A percentile compares a stretch with the other conserved stretches of the same genome.
Conservation (phyloP, 2,113 vertebrate species). For the Hirundichthys speculiger region DNA sequence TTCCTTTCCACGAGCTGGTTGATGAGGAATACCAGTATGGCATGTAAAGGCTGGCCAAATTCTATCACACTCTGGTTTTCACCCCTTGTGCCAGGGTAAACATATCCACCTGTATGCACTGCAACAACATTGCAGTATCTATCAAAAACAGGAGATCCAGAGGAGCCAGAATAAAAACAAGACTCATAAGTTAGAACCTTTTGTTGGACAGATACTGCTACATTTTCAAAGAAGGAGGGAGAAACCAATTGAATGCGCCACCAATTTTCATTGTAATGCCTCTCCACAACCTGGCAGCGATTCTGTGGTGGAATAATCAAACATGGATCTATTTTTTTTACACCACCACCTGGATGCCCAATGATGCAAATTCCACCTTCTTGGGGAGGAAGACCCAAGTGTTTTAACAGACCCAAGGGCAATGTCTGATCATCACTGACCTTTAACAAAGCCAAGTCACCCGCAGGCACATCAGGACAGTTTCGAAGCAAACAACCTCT, state of each 20-base stretch:
- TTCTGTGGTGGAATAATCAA: conserved; percentile 30
- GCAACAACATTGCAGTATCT: conserved; percentile 34
- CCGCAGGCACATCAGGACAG: accelerated
- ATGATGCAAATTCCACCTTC: conserved; percentile 58
- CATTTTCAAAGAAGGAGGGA: accelerated
- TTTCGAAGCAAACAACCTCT: conserved; percentile 22
- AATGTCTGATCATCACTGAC: neutral
- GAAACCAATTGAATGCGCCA: neutral
- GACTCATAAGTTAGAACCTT: conserved; percentile 5
- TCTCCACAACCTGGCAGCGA: neutral
- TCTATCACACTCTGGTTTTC: neutral
- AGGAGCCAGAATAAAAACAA: conserved; percentile 25
- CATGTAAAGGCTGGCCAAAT: conserved; percentile 8
- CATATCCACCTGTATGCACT: conserved; percentile 35
- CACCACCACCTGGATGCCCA: conserved; percentile 52
- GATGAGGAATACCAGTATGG: conserved; percentile 9
- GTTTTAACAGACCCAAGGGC: conserved; percentile 1
- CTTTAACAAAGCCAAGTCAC: conserved; percentile 58
- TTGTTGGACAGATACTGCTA: accelerated
- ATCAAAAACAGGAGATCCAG: conserved; percentile 59
- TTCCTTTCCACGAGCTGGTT: neutral
- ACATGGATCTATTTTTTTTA: conserved; percentile 60
- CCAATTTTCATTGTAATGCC: neutral
- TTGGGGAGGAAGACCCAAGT: neutral
- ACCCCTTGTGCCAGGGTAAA: accelerated